Evolutionary conservation across 2,888 invertebrate genomes (phyloP).

Genomic region (Nomada fabriciana): DNA sequence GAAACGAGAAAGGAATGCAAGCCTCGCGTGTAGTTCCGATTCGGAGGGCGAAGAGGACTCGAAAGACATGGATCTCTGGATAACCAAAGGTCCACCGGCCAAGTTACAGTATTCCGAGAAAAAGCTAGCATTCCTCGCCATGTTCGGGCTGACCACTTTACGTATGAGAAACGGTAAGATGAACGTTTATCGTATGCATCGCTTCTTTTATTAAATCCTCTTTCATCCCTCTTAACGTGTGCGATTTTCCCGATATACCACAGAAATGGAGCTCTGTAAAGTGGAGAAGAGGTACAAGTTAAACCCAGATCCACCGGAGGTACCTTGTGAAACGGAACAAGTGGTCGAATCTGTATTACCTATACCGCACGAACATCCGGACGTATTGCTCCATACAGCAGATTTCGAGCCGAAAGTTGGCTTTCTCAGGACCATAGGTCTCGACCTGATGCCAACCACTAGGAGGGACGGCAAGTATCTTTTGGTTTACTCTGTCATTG

Average conservation of each 20-base stretch:
- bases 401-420: slow-evolving; percentile 86
- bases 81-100: slow-evolving; percentile 86
- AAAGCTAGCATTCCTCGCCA: slow-evolving; percentile 87
- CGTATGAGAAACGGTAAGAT: slow-evolving; percentile 87
- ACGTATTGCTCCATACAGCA: slow-evolving; percentile 83
- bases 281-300: slow-evolving; percentile 86
- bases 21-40: slow-evolving; percentile 84
- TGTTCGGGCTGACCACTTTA: slow-evolving; percentile 88
- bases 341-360: slow-evolving; percentile 84
- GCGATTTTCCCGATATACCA: slow-evolving; percentile 9
- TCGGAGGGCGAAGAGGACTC: slow-evolving; percentile 85
- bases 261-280: slow-evolving; percentile 87
- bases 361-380: slow-evolving; percentile 85
- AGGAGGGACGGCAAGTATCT: slow-evolving; percentile 86
- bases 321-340: slow-evolving; percentile 81
- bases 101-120: slow-evolving; percentile 85
- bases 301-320: slow-evolving; percentile 86
- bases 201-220: background rate
- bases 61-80: slow-evolving; percentile 85
- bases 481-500: background rate
- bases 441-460: slow-evolving; percentile 86
- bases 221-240: background rate
- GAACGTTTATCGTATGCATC: background rate
- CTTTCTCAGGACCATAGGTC: slow-evolving; percentile 87
- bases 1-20: slow-evolving; percentile 80